phyloP scores from a whole-genome alignment of 2,113 vertebrate genomes.

The Toxotes jaculatrix region DNA sequence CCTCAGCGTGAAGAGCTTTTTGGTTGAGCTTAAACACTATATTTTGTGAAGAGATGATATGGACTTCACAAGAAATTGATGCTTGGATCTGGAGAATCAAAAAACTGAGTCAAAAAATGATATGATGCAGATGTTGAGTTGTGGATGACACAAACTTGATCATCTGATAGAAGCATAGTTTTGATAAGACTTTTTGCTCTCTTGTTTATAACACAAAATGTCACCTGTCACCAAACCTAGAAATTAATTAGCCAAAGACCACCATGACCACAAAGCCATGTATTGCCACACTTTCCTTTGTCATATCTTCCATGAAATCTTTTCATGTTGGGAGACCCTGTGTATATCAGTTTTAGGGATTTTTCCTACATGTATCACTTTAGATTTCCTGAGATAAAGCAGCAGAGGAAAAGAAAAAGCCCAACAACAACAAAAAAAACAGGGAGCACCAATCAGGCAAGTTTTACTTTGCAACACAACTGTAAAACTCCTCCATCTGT shows the following conservation, averaged over 20 bases:
- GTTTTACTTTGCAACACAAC: neutral
- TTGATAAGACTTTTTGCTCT: neutral
- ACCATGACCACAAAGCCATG: neutral
- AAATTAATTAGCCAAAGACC: neutral
- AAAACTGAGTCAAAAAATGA: constrained; percentile 11
- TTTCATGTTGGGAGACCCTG: neutral
- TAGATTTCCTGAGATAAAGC: neutral
- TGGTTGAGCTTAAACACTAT: constrained; percentile 7
- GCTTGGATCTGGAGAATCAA: constrained; percentile 9
- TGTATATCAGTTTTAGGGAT: neutral
- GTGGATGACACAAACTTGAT: constrained; percentile 13
- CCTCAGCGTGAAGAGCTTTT: constrained; percentile 30
- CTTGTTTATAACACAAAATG: neutral
- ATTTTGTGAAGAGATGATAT: constrained; percentile 25
- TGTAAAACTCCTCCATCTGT: neutral
- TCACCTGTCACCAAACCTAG: neutral
- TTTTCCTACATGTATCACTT: neutral
- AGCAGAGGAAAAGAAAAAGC: neutral
- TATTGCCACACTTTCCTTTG: neutral
- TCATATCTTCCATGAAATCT: neutral
- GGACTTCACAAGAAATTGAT: constrained; percentile 1
- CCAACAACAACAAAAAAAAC: neutral
- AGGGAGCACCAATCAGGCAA: neutral
- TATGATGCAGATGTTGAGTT: neutral
- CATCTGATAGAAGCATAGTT: neutral